Conservation (phyloP, 2,797 vertebrate species). For the Spinus pinus region DNA sequence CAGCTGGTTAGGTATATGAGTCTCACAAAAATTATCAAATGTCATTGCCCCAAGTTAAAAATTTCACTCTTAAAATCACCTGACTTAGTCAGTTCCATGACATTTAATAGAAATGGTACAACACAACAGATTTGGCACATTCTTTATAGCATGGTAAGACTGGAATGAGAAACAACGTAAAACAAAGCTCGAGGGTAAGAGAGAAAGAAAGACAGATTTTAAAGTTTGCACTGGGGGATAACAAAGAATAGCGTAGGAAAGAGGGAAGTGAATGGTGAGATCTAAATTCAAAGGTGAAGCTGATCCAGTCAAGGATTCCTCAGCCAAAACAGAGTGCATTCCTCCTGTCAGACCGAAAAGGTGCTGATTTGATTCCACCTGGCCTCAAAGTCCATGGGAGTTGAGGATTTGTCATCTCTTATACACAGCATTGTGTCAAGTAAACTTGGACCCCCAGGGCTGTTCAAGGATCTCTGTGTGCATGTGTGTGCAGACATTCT, state of each 20-base stretch:
- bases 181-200: conserved; percentile 7
- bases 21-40: background rate
- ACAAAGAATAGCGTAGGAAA: background rate
- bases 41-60: conserved; percentile 10
- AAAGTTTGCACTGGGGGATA: conserved; percentile 27
- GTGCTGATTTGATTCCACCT: conserved; percentile 12
- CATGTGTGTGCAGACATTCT: background rate
- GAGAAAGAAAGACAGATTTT: conserved; percentile 37
- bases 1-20: background rate
- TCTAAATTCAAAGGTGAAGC: conserved; percentile 23
- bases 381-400: background rate
- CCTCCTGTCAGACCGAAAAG: background rate
- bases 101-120: conserved; percentile 31
- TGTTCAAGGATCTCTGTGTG: background rate
- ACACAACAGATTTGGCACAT: background rate
- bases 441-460: background rate
- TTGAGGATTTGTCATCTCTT: background rate
- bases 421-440: background rate
- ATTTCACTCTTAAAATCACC: background rate
- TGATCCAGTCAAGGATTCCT: background rate
- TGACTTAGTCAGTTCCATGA: background rate
- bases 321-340: background rate
- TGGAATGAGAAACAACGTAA: conserved; percentile 47
- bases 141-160: background rate
- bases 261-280: background rate